These are phyloP conservation scores for Microcebus tavaratra DNA, from an alignment of 2,113 vertebrate genomes.

Conservation along the genomic window DNA sequence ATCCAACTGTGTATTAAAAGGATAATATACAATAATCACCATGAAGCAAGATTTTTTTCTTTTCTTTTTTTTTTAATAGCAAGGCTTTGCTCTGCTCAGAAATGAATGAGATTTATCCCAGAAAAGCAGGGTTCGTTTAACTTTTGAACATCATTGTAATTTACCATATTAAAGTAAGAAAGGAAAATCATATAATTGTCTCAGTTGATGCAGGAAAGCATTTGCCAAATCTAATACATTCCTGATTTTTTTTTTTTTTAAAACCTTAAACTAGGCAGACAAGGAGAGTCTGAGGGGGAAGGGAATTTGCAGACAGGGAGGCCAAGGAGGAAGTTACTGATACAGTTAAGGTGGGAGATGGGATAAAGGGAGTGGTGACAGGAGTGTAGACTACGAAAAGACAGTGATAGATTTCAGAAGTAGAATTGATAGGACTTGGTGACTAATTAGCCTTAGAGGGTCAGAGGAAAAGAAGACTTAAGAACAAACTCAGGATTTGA, in stretches of 20 bases:
- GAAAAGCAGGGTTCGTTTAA: conserved; percentile 3
- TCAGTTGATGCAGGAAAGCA: background rate
- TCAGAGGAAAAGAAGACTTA: background rate
- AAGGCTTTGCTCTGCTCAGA: too few species aligned
- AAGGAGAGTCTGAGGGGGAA: background rate
- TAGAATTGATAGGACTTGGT: background rate
- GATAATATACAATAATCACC: background rate
- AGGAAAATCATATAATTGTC: background rate
- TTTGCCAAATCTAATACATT: background rate
- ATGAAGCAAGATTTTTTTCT: background rate
- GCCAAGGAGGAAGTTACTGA: background rate
- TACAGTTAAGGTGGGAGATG: background rate
- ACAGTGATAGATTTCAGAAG: background rate
- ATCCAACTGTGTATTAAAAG: background rate
- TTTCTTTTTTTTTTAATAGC: background rate
- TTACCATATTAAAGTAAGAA: background rate
- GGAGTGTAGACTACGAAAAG: background rate
- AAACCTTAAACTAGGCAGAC: background rate
- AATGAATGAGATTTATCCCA: background rate
- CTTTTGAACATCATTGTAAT: background rate
- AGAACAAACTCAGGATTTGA: background rate
- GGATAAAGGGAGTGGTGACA: background rate
- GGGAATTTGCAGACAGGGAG: background rate
- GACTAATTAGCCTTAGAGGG: background rate
- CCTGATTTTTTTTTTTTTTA: background rate